A percentile compares a stretch with the other conserved stretches of the same genome.
Evolutionary conservation across 1,140 invertebrate genomes (phyloP).

Genomic region (Maniola jurtina): DNA sequence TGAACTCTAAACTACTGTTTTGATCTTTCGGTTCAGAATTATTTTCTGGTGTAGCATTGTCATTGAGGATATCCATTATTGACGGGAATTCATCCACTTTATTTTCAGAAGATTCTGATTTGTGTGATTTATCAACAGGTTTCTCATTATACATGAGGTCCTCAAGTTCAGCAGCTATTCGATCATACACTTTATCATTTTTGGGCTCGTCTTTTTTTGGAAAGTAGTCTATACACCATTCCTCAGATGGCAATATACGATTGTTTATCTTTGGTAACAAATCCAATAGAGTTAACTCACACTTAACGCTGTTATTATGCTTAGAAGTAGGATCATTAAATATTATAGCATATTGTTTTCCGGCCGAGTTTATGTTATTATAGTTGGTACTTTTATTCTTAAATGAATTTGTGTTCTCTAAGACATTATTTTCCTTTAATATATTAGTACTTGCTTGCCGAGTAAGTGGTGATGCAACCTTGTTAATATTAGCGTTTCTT

Average conservation of each 20-base stretch:
- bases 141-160: slow-evolving; percentile 73
- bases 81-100: slow-evolving; percentile 76
- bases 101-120: slow-evolving; percentile 38
- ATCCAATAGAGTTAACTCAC: slow-evolving; percentile 49
- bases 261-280: slow-evolving; percentile 61
- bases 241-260: slow-evolving; percentile 62
- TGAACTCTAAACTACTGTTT: slow-evolving; percentile 47
- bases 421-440: slow-evolving; percentile 66
- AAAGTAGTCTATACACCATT: slow-evolving; percentile 73
- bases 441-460: slow-evolving; percentile 44
- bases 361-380: slow-evolving; percentile 32
- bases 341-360: slow-evolving; percentile 67
- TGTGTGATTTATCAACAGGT: slow-evolving; percentile 33
- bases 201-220: slow-evolving; percentile 63
- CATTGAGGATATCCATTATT: slow-evolving; percentile 77
- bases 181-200: slow-evolving; percentile 74
- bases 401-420: slow-evolving; percentile 44
- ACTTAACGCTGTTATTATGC: slow-evolving; percentile 45
- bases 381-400: slow-evolving; percentile 49
- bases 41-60: slow-evolving; percentile 46
- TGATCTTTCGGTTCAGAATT: slow-evolving; percentile 45
- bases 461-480: slow-evolving; percentile 18
- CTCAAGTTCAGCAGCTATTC: slow-evolving; percentile 75
- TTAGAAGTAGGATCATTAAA: slow-evolving; percentile 56
- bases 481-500: slow-evolving; percentile 35